A percentile compares a stretch with the other conserved stretches of the same genome.
These are phyloP conservation scores for Epinephelus moara DNA, from an alignment of 2,113 vertebrate species.

Conservation along the genomic window DNA sequence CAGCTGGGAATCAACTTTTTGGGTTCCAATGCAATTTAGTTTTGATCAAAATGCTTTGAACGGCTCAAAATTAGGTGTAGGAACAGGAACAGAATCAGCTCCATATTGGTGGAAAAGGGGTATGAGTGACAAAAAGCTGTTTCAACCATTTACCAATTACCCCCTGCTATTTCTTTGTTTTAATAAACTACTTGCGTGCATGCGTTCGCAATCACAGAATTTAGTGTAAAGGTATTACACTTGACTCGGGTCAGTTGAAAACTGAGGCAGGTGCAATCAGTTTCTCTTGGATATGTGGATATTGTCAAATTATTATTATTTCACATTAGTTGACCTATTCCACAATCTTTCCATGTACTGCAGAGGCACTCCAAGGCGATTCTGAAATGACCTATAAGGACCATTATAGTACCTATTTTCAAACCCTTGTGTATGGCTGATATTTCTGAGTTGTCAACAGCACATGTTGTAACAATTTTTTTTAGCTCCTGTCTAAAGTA, in stretches of 20 bases:
- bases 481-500: constrained; percentile 1
- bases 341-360: not conserved
- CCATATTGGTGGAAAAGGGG: too few species aligned
- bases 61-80: too few species aligned
- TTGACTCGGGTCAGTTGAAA: too few species aligned
- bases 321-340: not conserved
- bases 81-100: too few species aligned
- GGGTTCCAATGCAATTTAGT: too few species aligned
- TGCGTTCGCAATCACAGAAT: not conserved
- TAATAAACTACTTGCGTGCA: not conserved
- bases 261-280: not conserved
- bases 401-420: not conserved
- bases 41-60: too few species aligned
- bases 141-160: not conserved
- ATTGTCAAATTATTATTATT: not conserved
- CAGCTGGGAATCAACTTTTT: too few species aligned
- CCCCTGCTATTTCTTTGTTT: not conserved
- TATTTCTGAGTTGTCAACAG: not conserved
- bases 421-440: not conserved
- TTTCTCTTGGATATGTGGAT: not conserved
- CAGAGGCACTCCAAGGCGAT: not conserved
- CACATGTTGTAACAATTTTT: not conserved
- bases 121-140: too few species aligned
- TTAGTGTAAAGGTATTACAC: not conserved
- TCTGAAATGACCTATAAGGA: not conserved